A percentile compares a stretch with the other conserved stretches of the same genome.
These are phyloP conservation scores for Ascaphus truei DNA, from an alignment of 2,113 vertebrate genomes.

Conservation along the genomic window DNA sequence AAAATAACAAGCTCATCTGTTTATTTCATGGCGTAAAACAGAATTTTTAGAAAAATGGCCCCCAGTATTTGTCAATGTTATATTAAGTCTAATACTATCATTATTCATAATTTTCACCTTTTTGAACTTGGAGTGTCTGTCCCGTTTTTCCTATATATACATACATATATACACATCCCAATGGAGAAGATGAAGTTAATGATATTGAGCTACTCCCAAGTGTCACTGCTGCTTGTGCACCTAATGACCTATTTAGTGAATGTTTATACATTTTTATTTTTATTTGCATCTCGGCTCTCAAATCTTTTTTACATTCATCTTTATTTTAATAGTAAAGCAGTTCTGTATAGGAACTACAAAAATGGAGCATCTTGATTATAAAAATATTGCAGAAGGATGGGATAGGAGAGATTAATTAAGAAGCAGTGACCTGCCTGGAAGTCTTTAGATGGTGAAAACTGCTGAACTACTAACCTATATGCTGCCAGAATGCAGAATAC, in stretches of 20 bases:
- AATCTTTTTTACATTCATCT: conserved; percentile 19
- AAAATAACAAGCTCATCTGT: too few species aligned
- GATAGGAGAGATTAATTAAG: background rate
- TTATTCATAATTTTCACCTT: too few species aligned
- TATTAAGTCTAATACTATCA: too few species aligned
- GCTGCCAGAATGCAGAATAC: background rate
- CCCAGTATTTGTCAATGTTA: too few species aligned
- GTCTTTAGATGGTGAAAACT: background rate
- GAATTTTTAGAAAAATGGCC: too few species aligned
- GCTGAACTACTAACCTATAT: background rate
- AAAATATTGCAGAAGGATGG: background rate
- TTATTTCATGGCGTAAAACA: too few species aligned
- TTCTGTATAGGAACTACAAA: background rate
- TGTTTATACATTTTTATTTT: conserved; percentile 9
- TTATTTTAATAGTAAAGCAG: conserved; percentile 19
- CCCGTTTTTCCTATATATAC: too few species aligned
- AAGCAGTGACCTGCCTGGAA: background rate
- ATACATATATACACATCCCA: background rate
- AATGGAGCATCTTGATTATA: conserved; percentile 1
- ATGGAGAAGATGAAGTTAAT: background rate
- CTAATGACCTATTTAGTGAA: background rate
- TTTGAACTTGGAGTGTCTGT: too few species aligned
- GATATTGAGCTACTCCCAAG: background rate
- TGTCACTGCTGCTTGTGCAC: background rate
- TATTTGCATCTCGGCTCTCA: background rate